Evolutionary conservation across 2,888 invertebrate genomes (phyloP), one percentile per base, ranked within the genome.

Genomic region (Mongoloraphidia duomilia): DNA sequence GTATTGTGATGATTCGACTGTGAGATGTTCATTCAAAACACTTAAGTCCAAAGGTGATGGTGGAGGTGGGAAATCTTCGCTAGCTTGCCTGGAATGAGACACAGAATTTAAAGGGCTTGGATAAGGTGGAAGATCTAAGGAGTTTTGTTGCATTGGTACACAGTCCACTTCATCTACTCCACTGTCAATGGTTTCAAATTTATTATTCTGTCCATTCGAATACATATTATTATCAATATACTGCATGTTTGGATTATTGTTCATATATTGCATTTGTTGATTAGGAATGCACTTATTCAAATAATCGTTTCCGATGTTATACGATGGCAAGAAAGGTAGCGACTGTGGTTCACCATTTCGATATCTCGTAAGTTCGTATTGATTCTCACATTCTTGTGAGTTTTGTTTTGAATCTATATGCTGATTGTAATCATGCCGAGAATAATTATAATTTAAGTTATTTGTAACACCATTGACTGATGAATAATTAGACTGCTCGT

Each of bases 21-120:
- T 58, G 41, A 64, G 55, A 47, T 80, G 76, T 54, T 80, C 77
- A 51, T 79, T 77, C 1, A 82, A 66, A 0, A 79, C 76, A 17
- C 76, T 77, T 53, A 84, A 68, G 54, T 85, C 84, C 43, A 84
- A 74, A 0, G 83, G 83, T 1, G 85, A 82, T 1, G 90, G 90
- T n/a, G 88, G 88, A 6, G 89, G 89, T 44, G 90, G 90, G 59
- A 91, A 90, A 59, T 91, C 90, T 66, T 89, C 89, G 64, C 89
- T 90, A 1, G 86, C 80, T 65, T 90, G 90, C 44, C 90, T 72
- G 2, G 89, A 90, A 65, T 90, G 90, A 48, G 82, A 76, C 0
- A 77, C 81, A 0, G 87, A 86, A 55, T 79, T 79, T 56, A 82
- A 74, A 2, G 85, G 85, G 58, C 83, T 83, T 2, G 88, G 88